phyloP scores from a whole-genome alignment of 2,797 vertebrate genomes.

The Glyptemys insculpta region DNA sequence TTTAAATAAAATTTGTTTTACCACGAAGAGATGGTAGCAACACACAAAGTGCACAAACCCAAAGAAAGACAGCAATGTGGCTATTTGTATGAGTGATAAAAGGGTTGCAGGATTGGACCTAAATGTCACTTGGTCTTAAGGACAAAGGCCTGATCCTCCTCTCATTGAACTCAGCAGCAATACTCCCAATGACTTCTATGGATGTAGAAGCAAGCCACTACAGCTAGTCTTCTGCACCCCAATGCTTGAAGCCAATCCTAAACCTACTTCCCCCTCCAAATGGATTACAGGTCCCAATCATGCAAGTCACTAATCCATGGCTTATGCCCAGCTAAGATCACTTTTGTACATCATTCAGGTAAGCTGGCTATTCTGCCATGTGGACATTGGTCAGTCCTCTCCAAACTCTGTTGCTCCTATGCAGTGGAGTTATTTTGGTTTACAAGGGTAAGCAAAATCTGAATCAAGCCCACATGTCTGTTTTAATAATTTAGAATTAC shows the following conservation, averaged over 20 bases:
- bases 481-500: neutral
- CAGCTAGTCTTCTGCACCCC: neutral
- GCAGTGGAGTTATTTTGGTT: neutral
- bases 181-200: neutral
- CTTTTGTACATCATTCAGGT: neutral
- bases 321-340: neutral
- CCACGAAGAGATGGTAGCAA: neutral
- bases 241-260: neutral
- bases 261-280: slow-evolving; percentile 13
- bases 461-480: neutral
- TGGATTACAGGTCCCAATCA: neutral
- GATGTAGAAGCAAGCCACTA: neutral
- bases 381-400: neutral
- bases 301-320: neutral
- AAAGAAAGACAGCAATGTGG: neutral
- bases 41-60: neutral
- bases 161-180: neutral
- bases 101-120: neutral
- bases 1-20: neutral
- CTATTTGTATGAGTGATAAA: neutral
- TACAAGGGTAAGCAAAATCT: neutral
- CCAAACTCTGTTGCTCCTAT: neutral
- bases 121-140: rapidly evolving
- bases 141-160: neutral
- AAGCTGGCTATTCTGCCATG: neutral